Percentiles rank a stretch among this genome's conserved stretches.
Conservation (phyloP, 2,797 vertebrate genomes). For the Spondyliosoma cantharus region DNA sequence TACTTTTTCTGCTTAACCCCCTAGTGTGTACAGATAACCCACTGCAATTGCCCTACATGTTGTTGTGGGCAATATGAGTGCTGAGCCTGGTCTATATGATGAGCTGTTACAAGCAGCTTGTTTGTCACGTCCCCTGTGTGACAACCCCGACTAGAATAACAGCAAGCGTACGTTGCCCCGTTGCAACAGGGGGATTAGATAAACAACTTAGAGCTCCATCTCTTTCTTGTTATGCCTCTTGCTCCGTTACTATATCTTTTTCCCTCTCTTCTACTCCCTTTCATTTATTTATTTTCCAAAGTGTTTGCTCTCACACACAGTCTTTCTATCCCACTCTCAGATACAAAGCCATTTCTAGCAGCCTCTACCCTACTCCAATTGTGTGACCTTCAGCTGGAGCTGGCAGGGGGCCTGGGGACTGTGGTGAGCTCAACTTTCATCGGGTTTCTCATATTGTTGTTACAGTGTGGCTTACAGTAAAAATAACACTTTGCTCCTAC, state of each 20-base stretch:
- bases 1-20: constrained; percentile 14
- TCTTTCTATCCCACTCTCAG: constrained; percentile 28
- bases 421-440: constrained; percentile 81
- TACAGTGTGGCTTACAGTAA: constrained; percentile 82
- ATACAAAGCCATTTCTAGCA: constrained; percentile 50
- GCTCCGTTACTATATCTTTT: constrained; percentile 8
- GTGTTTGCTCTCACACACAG: neutral
- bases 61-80: constrained; percentile 24
- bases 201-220: constrained; percentile 37
- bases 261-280: constrained; percentile 12
- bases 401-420: constrained; percentile 75
- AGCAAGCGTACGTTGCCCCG: constrained; percentile 8
- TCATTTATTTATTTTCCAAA: constrained; percentile 29
- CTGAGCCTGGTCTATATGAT: constrained; percentile 20
- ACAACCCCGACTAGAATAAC: constrained; percentile 57
- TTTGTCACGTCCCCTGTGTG: constrained; percentile 44
- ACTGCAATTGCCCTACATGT: constrained; percentile 2
- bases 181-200: constrained; percentile 35
- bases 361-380: constrained; percentile 44
- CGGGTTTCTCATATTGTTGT: constrained; percentile 79
- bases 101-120: constrained; percentile 29
- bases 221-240: neutral
- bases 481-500: constrained; percentile 82
- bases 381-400: constrained; percentile 72
- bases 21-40: constrained; percentile 7